phyloP scores from a whole-genome alignment of 1,140 invertebrate species.

The Agraylea sexmaculata region DNA sequence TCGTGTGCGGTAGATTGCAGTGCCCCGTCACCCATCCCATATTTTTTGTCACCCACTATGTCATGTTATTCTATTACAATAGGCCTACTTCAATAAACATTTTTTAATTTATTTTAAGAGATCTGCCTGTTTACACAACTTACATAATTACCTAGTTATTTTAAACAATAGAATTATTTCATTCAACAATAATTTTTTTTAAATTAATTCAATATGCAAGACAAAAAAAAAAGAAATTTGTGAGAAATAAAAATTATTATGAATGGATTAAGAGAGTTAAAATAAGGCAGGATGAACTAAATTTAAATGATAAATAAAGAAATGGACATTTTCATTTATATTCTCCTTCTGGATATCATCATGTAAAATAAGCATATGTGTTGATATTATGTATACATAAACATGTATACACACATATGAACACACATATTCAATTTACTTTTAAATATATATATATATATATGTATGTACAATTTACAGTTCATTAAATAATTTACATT shows the following conservation, averaged over 20 bases:
- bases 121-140: slow-evolving; percentile 18
- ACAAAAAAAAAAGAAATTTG: slow-evolving; percentile 2
- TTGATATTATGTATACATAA: too few relatives aligned
- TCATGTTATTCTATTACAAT: slow-evolving; percentile 20
- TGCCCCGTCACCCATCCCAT: slow-evolving; percentile 15
- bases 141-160: slow-evolving; percentile 15
- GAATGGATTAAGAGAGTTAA: too few relatives aligned
- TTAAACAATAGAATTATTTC: slow-evolving; percentile 11
- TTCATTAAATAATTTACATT: slow-evolving; percentile 21
- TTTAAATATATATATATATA: too few relatives aligned
- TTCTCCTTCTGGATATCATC: too few relatives aligned
- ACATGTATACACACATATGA: too few relatives aligned
- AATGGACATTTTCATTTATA: too few relatives aligned
- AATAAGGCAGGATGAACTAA: too few relatives aligned
- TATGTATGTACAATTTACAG: slow-evolving; percentile 23
- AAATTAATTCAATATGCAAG: slow-evolving; percentile 1
- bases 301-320: too few relatives aligned
- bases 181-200: slow-evolving; percentile 6
- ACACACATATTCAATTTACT: too few relatives aligned
- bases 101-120: slow-evolving; percentile 19
- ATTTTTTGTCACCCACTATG: slow-evolving; percentile 9
- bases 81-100: slow-evolving; percentile 18
- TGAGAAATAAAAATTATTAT: slow-evolving; percentile 3
- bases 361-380: too few relatives aligned
- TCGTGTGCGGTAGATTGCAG: slow-evolving; percentile 10